These are phyloP conservation scores for Drosophila cognata DNA, from an alignment of 2,888 invertebrate species.

Conservation along the genomic window DNA sequence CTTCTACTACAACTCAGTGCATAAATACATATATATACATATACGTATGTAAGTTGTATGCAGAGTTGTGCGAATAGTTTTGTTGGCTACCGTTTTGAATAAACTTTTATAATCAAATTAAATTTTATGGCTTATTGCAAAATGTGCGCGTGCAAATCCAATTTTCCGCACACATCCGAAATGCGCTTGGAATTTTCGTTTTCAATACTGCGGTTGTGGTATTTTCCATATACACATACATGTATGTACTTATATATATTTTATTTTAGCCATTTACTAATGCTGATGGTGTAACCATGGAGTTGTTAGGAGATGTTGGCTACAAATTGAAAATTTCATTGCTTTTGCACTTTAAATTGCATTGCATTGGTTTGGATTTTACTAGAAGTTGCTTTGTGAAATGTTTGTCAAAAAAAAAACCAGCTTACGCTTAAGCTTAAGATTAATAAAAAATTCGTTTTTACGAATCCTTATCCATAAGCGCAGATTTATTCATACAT, in stretches of 20 bases:
- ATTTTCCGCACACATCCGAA: slow-evolving; percentile 59
- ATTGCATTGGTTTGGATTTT: slow-evolving; percentile 4
- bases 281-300: neutral
- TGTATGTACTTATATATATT: neutral
- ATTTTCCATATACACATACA: neutral
- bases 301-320: slow-evolving; percentile 8
- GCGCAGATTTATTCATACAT: neutral
- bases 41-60: neutral
- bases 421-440: neutral
- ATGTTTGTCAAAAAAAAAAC: neutral
- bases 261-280: slow-evolving; percentile 11
- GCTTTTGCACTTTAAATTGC: slow-evolving; percentile 6
- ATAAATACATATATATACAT: neutral
- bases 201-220: slow-evolving; percentile 13
- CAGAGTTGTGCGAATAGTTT: slow-evolving; percentile 27
- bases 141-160: slow-evolving; percentile 76
- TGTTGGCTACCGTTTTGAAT: slow-evolving; percentile 55
- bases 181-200: slow-evolving; percentile 20
- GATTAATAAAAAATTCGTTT: neutral
- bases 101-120: slow-evolving; percentile 80
- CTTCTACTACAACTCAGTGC: slow-evolving; percentile 7
- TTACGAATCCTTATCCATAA: neutral
- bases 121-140: slow-evolving; percentile 80
- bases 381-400: neutral
- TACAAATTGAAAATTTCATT: slow-evolving; percentile 31